These are phyloP conservation scores for Cavia aperea DNA, from an alignment of 2,113 vertebrate species.

Conservation along the genomic window DNA sequence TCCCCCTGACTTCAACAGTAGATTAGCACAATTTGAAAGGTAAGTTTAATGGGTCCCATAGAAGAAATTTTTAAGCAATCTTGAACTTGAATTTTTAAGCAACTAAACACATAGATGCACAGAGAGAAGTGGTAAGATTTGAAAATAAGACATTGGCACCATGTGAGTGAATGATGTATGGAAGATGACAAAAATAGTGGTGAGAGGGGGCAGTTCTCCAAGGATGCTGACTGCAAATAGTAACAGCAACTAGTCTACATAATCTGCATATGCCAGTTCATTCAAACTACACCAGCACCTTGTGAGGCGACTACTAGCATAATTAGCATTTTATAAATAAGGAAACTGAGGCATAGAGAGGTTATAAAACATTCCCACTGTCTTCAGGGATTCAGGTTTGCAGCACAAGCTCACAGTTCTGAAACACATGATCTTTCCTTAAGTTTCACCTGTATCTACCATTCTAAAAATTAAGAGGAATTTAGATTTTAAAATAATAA, in stretches of 20 bases:
- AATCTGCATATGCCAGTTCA: neutral
- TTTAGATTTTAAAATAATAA: neutral
- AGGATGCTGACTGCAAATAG: neutral
- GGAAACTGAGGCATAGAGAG: neutral
- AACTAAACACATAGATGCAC: neutral
- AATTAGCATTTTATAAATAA: neutral
- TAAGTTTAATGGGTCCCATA: neutral
- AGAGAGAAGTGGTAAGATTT: neutral
- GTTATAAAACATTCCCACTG: neutral
- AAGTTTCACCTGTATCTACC: neutral
- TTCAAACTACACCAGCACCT: neutral
- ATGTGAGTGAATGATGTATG: neutral
- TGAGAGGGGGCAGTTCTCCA: neutral
- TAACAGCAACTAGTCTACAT: neutral
- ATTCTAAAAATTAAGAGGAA: neutral
- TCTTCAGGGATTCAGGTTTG: neutral
- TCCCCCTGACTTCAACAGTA: no score
- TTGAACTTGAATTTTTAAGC: neutral
- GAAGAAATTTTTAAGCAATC: neutral
- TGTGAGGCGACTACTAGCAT: neutral
- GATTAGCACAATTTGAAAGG: neutral
- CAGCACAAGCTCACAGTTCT: neutral
- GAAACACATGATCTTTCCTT: neutral
- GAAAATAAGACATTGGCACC: neutral
- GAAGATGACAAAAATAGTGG: neutral